Evolutionary conservation across 2,113 vertebrate genomes (phyloP).

Genomic region (Myrmecobius fasciatus): DNA sequence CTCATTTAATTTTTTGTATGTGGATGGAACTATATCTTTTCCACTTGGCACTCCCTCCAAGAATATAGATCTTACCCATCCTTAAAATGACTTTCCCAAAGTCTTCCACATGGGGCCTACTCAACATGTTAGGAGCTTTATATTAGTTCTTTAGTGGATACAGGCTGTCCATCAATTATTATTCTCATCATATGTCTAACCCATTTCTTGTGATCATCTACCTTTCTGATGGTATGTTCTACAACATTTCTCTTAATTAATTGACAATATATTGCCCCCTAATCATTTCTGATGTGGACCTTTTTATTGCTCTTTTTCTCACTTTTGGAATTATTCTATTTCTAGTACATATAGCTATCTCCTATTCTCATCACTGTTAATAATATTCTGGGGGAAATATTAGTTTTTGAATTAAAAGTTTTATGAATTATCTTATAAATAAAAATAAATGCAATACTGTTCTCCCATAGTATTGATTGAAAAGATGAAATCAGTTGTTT

Average conservation of each 20-base stretch:
- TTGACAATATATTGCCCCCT: neutral
- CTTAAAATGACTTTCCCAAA: neutral
- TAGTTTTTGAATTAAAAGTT: slow-evolving; percentile 18
- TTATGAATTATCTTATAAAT: slow-evolving; percentile 28
- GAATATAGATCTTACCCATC: neutral
- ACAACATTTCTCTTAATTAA: neutral
- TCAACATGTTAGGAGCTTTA: neutral
- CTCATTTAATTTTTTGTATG: neutral
- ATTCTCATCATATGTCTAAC: neutral
- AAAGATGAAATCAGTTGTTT: slow-evolving; percentile 47
- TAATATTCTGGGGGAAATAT: slow-evolving; percentile 16
- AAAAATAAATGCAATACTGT: neutral
- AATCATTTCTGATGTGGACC: neutral
- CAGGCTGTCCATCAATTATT: neutral
- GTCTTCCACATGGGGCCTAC: neutral
- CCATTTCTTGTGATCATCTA: neutral
- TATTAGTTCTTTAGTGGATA: neutral
- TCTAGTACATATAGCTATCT: neutral
- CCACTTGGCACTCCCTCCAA: neutral
- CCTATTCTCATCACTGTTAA: slow-evolving; percentile 6
- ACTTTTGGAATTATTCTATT: neutral
- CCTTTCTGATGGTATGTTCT: neutral
- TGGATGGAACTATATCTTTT: neutral
- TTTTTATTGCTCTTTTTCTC: neutral
- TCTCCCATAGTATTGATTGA: neutral